Conservation (phyloP, 2,113 vertebrate species). For the Burhinus bistriatus region DNA sequence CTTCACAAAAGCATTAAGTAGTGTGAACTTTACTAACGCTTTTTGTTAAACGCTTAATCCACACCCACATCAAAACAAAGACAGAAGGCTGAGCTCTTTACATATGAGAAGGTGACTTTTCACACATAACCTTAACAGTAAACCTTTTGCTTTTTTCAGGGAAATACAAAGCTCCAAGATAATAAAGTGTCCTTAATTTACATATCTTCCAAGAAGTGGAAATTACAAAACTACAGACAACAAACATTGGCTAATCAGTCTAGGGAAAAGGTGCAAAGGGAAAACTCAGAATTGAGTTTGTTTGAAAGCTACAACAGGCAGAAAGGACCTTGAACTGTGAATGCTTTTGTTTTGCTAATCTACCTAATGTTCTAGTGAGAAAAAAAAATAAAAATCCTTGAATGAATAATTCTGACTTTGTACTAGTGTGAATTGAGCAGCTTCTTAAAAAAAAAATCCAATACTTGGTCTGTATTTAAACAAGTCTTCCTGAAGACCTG, state of each 20-base stretch:
- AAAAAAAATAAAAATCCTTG: background rate
- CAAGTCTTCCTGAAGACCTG: background rate
- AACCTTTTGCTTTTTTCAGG: constrained; percentile 49
- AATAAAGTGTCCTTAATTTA: constrained; percentile 33
- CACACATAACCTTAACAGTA: constrained; percentile 51
- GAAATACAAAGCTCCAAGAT: constrained; percentile 37
- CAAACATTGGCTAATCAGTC: constrained; percentile 36
- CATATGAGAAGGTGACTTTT: constrained; percentile 60
- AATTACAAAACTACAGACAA: constrained; percentile 47
- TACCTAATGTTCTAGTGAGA: background rate
- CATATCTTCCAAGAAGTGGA: constrained; percentile 48
- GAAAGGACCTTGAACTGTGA: background rate
- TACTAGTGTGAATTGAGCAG: background rate
- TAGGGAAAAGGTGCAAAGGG: constrained; percentile 12
- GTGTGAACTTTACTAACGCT: constrained; percentile 42
- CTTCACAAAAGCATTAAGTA: constrained; percentile 22
- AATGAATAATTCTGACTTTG: background rate
- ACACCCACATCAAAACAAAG: constrained; percentile 62
- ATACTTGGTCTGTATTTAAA: background rate
- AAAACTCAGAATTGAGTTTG: background rate
- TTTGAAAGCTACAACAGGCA: constrained; percentile 5
- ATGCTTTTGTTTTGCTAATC: constrained; percentile 38
- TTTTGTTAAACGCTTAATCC: constrained; percentile 35
- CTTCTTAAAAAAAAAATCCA: background rate
- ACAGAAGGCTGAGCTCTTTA: constrained; percentile 26